Evolutionary conservation across 2,113 vertebrate genomes (phyloP), one percentile per base, ranked within the genome.

Genomic region (Petroica traversi): DNA sequence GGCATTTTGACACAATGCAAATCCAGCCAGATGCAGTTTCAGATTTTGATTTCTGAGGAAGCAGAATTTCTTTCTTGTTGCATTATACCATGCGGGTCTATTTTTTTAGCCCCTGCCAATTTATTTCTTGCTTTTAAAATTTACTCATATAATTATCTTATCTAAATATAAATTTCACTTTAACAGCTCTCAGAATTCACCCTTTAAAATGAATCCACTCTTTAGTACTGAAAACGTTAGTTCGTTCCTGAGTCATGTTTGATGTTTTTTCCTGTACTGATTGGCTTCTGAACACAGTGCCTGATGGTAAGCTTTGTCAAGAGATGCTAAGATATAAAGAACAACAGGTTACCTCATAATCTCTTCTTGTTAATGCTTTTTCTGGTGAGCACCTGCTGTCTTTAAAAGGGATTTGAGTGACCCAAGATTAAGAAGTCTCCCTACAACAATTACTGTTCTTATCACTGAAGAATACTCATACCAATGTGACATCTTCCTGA

Each of bases 381-480:
- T 94, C 91, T 93, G 84, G 96, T 97, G 90, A 97, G 83, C 82
- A 94, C 93, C 89, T 96, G 92, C 87, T 97, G 68, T 92, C 88
- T 95, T 97, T 91, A 97, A 88, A 98, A 96, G 93, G 85, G 88
- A 97, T 94, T 95, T 95, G 92, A 95, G 75, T 95, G 89, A 97
- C 91, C 92, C 63, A 94, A 88, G 93, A 92, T 97, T 97, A 96
- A 95, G 74, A 93, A 78, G 75, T 94, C 88, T 89, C 88, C 77
- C 93, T 92, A 85, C 66, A 98, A 97, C 46, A 81, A 97, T 97
- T 97, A 96, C 77, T 59, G 82, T 91, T 97, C 93, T 97, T 97
- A 93, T 93, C 95, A 79, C 82, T 89, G 89, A 97, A 97, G 94
- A 97, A 97, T 97, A 97, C 86, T 96, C 94, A 93, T 95, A 79